Conservation (phyloP, 2,888 invertebrate genomes). For the Chrysolina haemoptera region DNA sequence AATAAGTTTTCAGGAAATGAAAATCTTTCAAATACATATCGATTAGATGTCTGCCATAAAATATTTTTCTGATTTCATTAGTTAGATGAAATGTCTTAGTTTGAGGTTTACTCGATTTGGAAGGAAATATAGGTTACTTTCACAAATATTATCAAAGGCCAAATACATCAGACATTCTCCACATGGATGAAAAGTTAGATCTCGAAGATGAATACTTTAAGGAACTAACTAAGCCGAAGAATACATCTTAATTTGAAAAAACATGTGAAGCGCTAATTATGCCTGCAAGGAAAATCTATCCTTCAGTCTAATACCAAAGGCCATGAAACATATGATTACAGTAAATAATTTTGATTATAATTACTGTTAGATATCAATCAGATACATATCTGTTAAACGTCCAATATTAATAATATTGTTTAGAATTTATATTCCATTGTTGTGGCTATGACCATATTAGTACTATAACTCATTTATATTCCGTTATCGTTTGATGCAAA, state of each 20-base stretch:
- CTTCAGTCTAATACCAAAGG: not conserved
- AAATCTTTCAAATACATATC: too few relatives aligned
- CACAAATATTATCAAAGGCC: not conserved
- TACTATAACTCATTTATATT: constrained; percentile 33
- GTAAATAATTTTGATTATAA: constrained; percentile 37
- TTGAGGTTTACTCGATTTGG: not conserved
- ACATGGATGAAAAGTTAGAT: not conserved
- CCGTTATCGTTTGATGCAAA: constrained; percentile 16
- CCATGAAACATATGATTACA: constrained; percentile 34
- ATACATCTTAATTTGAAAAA: constrained; percentile 1
- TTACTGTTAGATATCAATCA: constrained; percentile 38
- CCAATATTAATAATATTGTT: constrained; percentile 37
- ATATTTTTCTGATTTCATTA: too few relatives aligned
- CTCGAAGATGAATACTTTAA: not conserved
- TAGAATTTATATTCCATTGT: constrained; percentile 41
- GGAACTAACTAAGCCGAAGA: not conserved
- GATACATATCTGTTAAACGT: constrained; percentile 39
- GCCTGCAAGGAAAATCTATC: constrained; percentile 4
- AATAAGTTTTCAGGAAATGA: too few relatives aligned
- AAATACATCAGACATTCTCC: not conserved
- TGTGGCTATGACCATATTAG: constrained; percentile 31
- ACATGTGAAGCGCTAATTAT: constrained; percentile 14
- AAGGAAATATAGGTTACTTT: not conserved
- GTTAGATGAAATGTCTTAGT: too few relatives aligned
- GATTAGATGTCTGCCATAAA: too few relatives aligned